Conservation (phyloP, 2,888 invertebrate species). For the Agrotis clavis region DNA sequence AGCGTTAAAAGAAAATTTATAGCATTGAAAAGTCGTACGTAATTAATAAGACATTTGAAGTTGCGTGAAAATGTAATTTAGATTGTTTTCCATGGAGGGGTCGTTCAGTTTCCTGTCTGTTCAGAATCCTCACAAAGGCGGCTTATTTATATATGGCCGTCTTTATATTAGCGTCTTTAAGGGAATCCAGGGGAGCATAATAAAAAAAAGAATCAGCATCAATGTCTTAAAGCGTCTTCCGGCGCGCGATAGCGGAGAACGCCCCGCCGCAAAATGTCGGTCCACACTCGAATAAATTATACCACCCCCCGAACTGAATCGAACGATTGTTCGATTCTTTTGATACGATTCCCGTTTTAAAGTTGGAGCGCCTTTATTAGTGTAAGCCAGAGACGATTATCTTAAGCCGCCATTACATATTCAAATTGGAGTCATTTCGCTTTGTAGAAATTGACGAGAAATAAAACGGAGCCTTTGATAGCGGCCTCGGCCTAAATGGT, state of each 20-base stretch:
- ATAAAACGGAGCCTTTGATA: slow-evolving; percentile 89
- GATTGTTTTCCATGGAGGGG: slow-evolving; percentile 89
- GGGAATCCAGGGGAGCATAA: slow-evolving; percentile 88
- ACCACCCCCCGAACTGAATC: slow-evolving; percentile 85
- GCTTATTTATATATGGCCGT: slow-evolving; percentile 90
- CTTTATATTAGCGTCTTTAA: slow-evolving; percentile 91
- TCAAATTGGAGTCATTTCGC: slow-evolving; percentile 91
- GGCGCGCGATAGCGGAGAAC: slow-evolving; percentile 83
- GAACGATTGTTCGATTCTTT: slow-evolving; percentile 91
- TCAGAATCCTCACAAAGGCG: slow-evolving; percentile 85
- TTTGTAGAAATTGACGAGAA: slow-evolving; percentile 90
- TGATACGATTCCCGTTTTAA: slow-evolving; percentile 88
- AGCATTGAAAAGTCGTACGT: slow-evolving; percentile 90
- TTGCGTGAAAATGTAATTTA: slow-evolving; percentile 92
- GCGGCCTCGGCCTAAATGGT: slow-evolving; percentile 77
- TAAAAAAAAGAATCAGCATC: slow-evolving; percentile 91
- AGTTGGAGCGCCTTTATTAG: slow-evolving; percentile 89
- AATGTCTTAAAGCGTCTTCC: slow-evolving; percentile 90
- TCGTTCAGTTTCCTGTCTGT: slow-evolving; percentile 83
- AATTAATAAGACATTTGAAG: slow-evolving; percentile 92
- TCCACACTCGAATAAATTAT: slow-evolving; percentile 91
- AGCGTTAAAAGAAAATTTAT: slow-evolving; percentile 91
- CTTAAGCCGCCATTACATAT: slow-evolving; percentile 91
- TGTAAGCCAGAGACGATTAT: slow-evolving; percentile 91
- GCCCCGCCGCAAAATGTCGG: slow-evolving; percentile 90